Conservation (phyloP, 92 coral and sea anemone species). For the Montipora capitata region DNA sequence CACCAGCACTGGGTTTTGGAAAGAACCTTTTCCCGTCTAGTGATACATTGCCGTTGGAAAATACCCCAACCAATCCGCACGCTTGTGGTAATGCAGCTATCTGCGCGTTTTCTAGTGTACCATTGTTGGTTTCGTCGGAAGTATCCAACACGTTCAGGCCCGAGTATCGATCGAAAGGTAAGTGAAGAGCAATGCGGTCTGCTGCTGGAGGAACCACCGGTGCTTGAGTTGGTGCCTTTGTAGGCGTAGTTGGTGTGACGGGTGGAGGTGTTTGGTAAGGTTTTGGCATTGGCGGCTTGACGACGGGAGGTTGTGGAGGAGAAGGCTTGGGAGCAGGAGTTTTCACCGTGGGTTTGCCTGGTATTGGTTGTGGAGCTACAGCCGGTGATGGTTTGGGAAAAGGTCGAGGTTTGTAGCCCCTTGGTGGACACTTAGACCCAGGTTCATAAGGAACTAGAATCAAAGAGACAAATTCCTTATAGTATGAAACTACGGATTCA, state of each 20-base stretch:
- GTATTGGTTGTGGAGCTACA: neutral
- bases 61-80: conserved; percentile 83
- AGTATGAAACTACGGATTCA: no score
- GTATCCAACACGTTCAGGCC: conserved; percentile 68
- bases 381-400: conserved; percentile 34
- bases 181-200: conserved; percentile 55
- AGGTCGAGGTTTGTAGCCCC: conserved; percentile 73
- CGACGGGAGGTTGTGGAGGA: conserved; percentile 35
- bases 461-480: neutral
- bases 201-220: conserved; percentile 33
- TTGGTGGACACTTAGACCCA: conserved; percentile 79
- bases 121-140: conserved; percentile 81
- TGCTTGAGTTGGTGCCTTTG: conserved; percentile 6
- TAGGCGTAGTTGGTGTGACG: neutral
- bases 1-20: conserved; percentile 81
- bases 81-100: conserved; percentile 61
- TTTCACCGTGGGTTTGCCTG: conserved; percentile 25
- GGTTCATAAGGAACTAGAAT: conserved; percentile 37
- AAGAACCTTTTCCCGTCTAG: conserved; percentile 77
- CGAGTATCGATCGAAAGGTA: conserved; percentile 79
- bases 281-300: conserved; percentile 56
- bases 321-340: conserved; percentile 27
- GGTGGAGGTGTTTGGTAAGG: conserved; percentile 60
- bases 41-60: conserved; percentile 82
- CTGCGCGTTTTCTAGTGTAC: conserved; percentile 65